Evolutionary conservation across 1,140 invertebrate species (phyloP).

Genomic region (Tribolium madens): DNA sequence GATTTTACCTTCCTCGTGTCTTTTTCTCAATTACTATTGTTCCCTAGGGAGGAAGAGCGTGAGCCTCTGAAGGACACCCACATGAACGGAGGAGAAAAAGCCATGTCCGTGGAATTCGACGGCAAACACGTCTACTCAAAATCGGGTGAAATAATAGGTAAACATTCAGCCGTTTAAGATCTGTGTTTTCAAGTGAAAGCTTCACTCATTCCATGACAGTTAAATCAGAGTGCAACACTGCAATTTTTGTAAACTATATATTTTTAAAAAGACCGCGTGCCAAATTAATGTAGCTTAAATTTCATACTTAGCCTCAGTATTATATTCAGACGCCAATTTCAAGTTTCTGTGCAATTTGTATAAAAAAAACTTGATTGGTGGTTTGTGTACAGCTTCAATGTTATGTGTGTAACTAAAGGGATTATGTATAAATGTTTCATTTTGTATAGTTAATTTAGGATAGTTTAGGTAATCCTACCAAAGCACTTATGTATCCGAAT

Average conservation of each 20-base stretch:
- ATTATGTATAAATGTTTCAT: slow-evolving; percentile 48
- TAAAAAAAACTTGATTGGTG: slow-evolving; percentile 11
- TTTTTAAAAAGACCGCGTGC: slow-evolving; percentile 8
- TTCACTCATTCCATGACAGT: slow-evolving; percentile 38
- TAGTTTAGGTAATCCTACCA: slow-evolving; percentile 1
- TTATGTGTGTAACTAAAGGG: slow-evolving; percentile 40
- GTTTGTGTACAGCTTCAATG: slow-evolving; percentile 38
- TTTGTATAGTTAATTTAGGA: slow-evolving; percentile 42
- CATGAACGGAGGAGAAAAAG: slow-evolving; percentile 76
- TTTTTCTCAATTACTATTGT: slow-evolving; percentile 31
- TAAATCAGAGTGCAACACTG: background rate
- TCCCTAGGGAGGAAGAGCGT: slow-evolving; percentile 79
- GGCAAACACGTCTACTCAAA: slow-evolving; percentile 82
- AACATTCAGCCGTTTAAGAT: slow-evolving; percentile 84
- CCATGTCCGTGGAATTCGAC: slow-evolving; percentile 82
- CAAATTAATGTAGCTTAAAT: slow-evolving; percentile 34
- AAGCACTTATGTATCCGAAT: background rate
- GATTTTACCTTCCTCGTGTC: background rate
- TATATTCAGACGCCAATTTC: background rate
- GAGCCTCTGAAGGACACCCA: slow-evolving; percentile 79
- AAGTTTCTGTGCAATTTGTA: slow-evolving; percentile 12
- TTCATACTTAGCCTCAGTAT: slow-evolving; percentile 3
- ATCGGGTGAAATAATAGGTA: slow-evolving; percentile 83
- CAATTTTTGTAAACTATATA: slow-evolving; percentile 27
- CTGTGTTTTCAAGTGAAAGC: slow-evolving; percentile 13